Percentiles rank a stretch among this genome's conserved stretches.
Conservation (phyloP, 2,113 vertebrate species). For the Solenodon paradoxus region DNA sequence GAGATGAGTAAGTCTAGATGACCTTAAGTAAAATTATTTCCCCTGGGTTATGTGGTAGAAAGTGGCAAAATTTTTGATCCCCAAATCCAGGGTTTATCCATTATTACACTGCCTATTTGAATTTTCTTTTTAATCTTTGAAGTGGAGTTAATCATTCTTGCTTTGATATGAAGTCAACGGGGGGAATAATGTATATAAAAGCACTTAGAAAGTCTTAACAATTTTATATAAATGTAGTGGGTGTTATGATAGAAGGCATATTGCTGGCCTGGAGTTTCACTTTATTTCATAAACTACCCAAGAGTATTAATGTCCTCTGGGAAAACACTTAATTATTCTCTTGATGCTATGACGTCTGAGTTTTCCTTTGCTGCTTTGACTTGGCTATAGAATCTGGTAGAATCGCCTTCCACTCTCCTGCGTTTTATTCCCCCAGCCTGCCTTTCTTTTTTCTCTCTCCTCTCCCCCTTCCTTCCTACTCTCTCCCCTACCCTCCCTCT, state of each 20-base stretch:
- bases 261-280: conserved; percentile 57
- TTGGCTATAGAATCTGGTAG: not conserved
- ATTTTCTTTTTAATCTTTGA: not conserved
- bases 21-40: conserved; percentile 30
- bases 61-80: not conserved
- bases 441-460: no score
- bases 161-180: not conserved
- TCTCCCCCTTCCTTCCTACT: no score
- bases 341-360: not conserved
- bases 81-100: not conserved
- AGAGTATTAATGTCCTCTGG: conserved; percentile 39
- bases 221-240: not conserved
- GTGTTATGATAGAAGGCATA: not conserved
- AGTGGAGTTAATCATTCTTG: not conserved
- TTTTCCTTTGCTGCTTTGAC: conserved; percentile 29
- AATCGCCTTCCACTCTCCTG: not conserved
- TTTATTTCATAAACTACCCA: conserved; percentile 71
- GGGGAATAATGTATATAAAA: not conserved
- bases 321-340: not conserved
- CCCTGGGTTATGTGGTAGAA: not conserved
- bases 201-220: not conserved
- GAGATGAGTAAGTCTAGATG: not conserved
- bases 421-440: not conserved
- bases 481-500: no score
- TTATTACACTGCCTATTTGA: not conserved